Percentiles rank a stretch among this genome's conserved stretches.
phyloP scores from a whole-genome alignment of 1,140 invertebrate genomes.

The Sarcophaga peregrina region DNA sequence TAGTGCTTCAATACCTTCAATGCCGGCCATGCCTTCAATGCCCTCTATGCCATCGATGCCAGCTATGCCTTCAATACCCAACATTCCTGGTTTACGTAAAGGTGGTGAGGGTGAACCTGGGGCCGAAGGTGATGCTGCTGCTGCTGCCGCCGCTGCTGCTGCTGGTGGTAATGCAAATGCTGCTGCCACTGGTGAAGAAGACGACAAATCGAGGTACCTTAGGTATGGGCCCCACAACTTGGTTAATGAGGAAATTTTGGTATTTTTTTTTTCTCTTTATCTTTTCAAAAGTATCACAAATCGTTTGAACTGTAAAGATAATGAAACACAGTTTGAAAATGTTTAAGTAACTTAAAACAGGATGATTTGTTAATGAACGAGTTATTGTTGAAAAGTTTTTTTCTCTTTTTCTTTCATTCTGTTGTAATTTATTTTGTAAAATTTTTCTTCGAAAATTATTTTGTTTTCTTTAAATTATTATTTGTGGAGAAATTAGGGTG shows the following conservation, averaged over 20 bases:
- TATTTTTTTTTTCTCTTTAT: slow-evolving; percentile 43
- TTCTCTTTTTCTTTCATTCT: neutral
- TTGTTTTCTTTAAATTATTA: no score
- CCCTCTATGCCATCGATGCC: slow-evolving; percentile 64
- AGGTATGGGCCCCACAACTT: slow-evolving; percentile 70
- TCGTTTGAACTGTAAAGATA: neutral
- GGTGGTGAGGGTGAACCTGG: slow-evolving; percentile 62
- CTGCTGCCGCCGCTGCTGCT: slow-evolving; percentile 64
- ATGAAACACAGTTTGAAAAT: neutral
- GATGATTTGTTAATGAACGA: slow-evolving; percentile 14
- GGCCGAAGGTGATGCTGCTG: slow-evolving; percentile 61
- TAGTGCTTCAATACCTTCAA: slow-evolving; percentile 64
- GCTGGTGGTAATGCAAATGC: slow-evolving; percentile 62
- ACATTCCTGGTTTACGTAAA: slow-evolving; percentile 77
- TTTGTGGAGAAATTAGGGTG: no score
- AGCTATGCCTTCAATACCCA: slow-evolving; percentile 65
- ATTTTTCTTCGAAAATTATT: no score
- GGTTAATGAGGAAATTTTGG: slow-evolving; percentile 64
- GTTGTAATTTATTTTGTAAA: neutral
- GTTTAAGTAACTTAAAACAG: neutral
- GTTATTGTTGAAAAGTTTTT: neutral
- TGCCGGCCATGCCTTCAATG: slow-evolving; percentile 63
- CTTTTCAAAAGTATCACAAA: neutral
- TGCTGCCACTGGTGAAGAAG: slow-evolving; percentile 77
- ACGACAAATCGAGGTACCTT: slow-evolving; percentile 84